Evolutionary conservation across 2,113 vertebrate species (phyloP), one percentile per base, ranked within the genome.

Genomic region (Boleophthalmus pectinirostris): DNA sequence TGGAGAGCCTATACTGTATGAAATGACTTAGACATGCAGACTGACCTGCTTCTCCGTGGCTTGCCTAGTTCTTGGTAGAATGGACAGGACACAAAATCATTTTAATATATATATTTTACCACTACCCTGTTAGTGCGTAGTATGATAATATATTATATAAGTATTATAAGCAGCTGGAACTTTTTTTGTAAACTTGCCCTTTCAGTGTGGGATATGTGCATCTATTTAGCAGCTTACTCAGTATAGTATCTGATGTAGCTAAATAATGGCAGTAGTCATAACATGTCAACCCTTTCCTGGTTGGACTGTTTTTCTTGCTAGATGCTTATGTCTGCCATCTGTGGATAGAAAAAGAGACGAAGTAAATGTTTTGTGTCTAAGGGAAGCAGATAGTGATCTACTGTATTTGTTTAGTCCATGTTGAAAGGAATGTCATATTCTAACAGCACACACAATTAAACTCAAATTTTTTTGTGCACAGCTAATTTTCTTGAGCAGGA

Each of bases 271-370:
- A 80, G 90, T 80, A 93, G 91, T 92, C 92, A 94, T 91, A 94
- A 93, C 90, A 94, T 93, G 92, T 92, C 92, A 93, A 72, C 68
- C 74, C 54, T 87, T 93, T 93, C 91, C 92, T 85, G 87, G 71
- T 88, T 68, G 54, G 65, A 83, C 74, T 93, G 90, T 91, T 92
- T 92, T 88, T 76, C 78, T 92, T 92, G 82, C 83, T 85, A 81
- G 82, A 67, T 81, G 83, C 57, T 61, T 79, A 78, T 76, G 79
- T 88, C 73, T 77, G 80, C 80, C 75, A 69, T 82, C 75, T 35
- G 72, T 45, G 65, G 72, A 68, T 77, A 82, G n/a, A 64, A 66
- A 73, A 45, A 73, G 18, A 87, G 78, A 79, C 80, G 74, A 73
- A 69, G 78, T 82, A 60, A 69, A 75, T 53, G 70, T 78, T 75